Evolutionary conservation across 2,797 vertebrate species (phyloP).

Genomic region (Sebastes taczanowskii): DNA sequence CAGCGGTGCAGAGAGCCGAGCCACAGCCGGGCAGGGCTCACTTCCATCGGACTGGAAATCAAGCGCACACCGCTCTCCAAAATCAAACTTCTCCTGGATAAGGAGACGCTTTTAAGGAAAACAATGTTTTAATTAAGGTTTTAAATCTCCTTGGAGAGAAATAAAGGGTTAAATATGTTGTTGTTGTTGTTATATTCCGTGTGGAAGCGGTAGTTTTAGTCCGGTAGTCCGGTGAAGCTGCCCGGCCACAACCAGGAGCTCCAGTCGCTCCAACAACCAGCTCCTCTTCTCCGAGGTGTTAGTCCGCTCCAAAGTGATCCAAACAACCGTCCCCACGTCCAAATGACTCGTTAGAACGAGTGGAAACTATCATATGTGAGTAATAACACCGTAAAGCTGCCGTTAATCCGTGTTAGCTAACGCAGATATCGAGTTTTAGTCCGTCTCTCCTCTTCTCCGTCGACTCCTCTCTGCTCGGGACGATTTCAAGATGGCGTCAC

Average conservation of each 20-base stretch:
- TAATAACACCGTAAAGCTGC: background rate
- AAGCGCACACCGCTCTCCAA: conserved; percentile 63
- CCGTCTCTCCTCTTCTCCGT: conserved; percentile 57
- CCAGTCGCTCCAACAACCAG: conserved; percentile 58
- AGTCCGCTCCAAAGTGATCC: conserved; percentile 37
- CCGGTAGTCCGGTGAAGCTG: conserved; percentile 42
- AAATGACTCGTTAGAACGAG: background rate
- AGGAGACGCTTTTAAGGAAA: background rate
- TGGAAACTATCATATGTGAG: background rate
- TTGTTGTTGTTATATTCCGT: conserved; percentile 28
- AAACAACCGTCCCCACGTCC: conserved; percentile 6
- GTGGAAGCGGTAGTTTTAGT: conserved; percentile 4
- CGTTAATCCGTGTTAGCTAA: conserved; percentile 43
- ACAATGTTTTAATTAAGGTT: background rate
- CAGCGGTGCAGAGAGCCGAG: conserved; percentile 52
- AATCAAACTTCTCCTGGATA: conserved; percentile 61
- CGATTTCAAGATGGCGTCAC: conserved; percentile 81
- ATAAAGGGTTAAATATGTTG: fast-evolving
- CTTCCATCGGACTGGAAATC: conserved; percentile 74
- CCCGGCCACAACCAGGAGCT: conserved; percentile 56
- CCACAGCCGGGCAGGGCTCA: conserved; percentile 61
- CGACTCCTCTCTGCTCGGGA: conserved; percentile 69
- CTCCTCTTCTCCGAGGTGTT: conserved; percentile 15
- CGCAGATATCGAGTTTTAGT: conserved; percentile 42
- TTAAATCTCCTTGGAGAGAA: fast-evolving